Evolutionary conservation across 2,797 vertebrate species (phyloP), one percentile per base, ranked within the genome.

Genomic region (Peromyscus eremicus): DNA sequence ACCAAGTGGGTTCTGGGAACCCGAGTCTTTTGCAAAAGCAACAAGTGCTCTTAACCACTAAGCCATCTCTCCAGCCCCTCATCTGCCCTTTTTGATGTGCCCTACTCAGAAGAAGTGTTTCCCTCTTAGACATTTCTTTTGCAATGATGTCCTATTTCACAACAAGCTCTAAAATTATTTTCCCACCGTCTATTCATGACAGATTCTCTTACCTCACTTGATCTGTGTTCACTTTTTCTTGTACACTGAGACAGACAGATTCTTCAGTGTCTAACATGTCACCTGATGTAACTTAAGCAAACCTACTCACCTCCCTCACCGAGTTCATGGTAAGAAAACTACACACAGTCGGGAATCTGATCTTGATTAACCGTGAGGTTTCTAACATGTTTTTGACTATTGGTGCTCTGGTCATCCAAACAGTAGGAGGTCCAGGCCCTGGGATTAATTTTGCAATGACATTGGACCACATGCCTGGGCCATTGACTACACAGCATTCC

Each of bases 231-330:
- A 96, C 75, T 57, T 96, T 93, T 93, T 46, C 68, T 96, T 95
- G 55, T 86, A 94, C 97, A 57, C 82, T 92, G 19, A 89, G 97
- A 57, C 87, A 96, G 97, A 52, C 85, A 97, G n/a, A 57, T 49
- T 49, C 93, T 70, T 94, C 96, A 64, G 73, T 93, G 80, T 97
- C 93, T 97, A 96, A 97, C 92, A 46, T 80, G 95, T 97, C 97
- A 97, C 85, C 87, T 98, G 97, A 95, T 64, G 60, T 97, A 86
- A 97, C 76, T 98, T 89, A 97, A 96, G 77, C 83, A 57, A 89
- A n/a, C 73, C 95, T 96, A 89, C 5, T 84, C 60, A 88, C 68
- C 11, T 83, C 55, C 19, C 43, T 75, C 75, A 73, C 13, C 60
- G 79, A 91, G n/a, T 89, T 62, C n/a, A 32, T 64, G n/a, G 68